Percentiles rank a stretch among this genome's conserved stretches.
Evolutionary conservation across 2,888 invertebrate genomes (phyloP).

Genomic region (Eurytoma adleriae): DNA sequence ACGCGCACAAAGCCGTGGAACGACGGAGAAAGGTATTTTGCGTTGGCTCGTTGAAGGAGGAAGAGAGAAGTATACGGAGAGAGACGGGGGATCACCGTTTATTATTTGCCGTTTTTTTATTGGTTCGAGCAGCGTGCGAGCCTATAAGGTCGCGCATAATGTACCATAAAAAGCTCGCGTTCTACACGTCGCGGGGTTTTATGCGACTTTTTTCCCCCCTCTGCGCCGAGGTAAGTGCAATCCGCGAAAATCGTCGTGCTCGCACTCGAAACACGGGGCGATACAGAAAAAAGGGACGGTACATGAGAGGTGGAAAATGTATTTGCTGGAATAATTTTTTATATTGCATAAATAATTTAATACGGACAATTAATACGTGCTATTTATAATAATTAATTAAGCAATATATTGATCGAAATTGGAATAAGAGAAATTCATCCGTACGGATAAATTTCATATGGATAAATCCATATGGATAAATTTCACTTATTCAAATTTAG

Average conservation of each 20-base stretch:
- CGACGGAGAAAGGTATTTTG: not conserved
- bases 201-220: conserved; percentile 20
- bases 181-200: conserved; percentile 45
- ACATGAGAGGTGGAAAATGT: conserved; percentile 25
- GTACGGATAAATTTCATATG: no score
- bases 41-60: conserved; percentile 14
- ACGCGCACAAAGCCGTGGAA: not conserved
- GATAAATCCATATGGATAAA: no score
- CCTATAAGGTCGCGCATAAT: conserved; percentile 61
- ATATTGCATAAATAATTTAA: no score
- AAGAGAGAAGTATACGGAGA: not conserved
- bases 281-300: conserved; percentile 14
- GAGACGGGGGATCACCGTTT: conserved; percentile 58
- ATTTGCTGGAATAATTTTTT: not conserved
- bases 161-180: conserved; percentile 60
- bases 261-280: conserved; percentile 16
- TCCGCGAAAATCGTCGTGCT: conserved; percentile 60
- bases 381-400: not conserved
- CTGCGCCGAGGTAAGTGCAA: conserved; percentile 58
- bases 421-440: no score
- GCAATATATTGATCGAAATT: no score
- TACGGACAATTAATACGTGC: no score
- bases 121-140: conserved; percentile 63
- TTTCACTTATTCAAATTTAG: no score
- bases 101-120: conserved; percentile 72